Percentiles rank a stretch among this genome's conserved stretches.
phyloP scores from a whole-genome alignment of 2,888 invertebrate species.

The Meiosimyza decipiens region DNA sequence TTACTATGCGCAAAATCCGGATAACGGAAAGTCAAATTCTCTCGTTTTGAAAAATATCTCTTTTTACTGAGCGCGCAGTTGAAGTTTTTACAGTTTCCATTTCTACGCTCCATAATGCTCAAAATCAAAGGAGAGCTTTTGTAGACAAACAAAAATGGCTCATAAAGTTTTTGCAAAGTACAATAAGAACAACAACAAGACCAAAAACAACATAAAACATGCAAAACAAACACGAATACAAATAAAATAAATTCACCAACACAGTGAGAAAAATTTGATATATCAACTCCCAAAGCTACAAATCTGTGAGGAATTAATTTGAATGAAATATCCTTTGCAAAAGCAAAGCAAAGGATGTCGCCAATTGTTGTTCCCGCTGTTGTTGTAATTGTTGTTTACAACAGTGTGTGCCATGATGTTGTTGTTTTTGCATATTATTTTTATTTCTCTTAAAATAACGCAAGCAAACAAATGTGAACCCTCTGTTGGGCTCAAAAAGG shows the following conservation, averaged over 20 bases:
- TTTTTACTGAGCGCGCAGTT: too few relatives aligned
- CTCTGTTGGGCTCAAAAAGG: too few relatives aligned
- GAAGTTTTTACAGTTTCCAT: too few relatives aligned
- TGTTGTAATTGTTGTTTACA: not conserved
- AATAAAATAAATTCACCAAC: not conserved
- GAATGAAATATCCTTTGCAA: constrained; percentile 23
- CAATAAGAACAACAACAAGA: constrained; percentile 1
- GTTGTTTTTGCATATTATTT: constrained; percentile 21
- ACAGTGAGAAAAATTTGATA: not conserved
- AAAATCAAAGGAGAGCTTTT: too few relatives aligned
- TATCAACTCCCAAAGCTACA: not conserved
- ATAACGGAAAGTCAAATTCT: not conserved
- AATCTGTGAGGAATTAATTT: not conserved
- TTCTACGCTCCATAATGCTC: too few relatives aligned
- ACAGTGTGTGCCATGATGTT: not conserved
- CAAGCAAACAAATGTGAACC: too few relatives aligned
- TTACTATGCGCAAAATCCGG: not conserved
- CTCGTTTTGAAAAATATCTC: not conserved
- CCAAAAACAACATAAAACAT: not conserved
- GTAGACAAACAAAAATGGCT: not conserved
- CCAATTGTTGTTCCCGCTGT: not conserved
- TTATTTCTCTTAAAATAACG: not conserved
- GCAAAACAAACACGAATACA: not conserved
- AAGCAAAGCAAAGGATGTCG: constrained; percentile 12
- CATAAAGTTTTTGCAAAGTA: not conserved